Evolutionary conservation across 2,888 invertebrate genomes (phyloP), one percentile per base, ranked within the genome.

Genomic region (Polymixis lichenea): DNA sequence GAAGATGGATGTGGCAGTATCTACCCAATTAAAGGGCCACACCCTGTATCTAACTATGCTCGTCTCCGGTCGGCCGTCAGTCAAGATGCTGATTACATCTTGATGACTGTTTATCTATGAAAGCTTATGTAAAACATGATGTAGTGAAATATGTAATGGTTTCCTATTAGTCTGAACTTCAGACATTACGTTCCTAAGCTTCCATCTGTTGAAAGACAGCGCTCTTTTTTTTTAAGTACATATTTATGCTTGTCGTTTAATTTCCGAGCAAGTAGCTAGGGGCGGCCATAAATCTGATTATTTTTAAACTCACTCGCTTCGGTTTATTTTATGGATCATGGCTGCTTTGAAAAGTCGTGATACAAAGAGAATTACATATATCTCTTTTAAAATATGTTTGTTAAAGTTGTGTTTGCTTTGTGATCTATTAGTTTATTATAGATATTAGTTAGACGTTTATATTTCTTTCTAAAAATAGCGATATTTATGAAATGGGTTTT

Each of bases 261-360:
- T 89, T 88, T 85, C 80, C 73, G 78, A 86, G 82, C 82, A 80
- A 88, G 87, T 88, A 86, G 87, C 88, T 78, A 78, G 87, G 84
- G 89, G 88, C 88, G 87, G 82, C 76, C 84, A 88, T 91, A 92
- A 91, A 91, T 91, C 87, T 89, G 86, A 89, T 91, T 90, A 92
- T 93, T 92, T 93, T 92, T 92, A 93, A 92, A 91, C 92, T 87
- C 88, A 85, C 86, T 80, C 80, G 80, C 80, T 85, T 79, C 81
- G 85, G 84, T 87, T 90, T 90, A 89, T 87, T 90, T 91, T 90
- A 91, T 89, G 87, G 88, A 84, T 38, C 38, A 38, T 38, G 38
- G 38, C 38, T 87, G 86, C 89, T 90, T 89, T 87, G 84, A 84
- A 84, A 85, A 84, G 79, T 82, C 84, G 82, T 76, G 69, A 71